These are phyloP conservation scores for Acrocephalus scirpaceus DNA, from an alignment of 2,797 vertebrate genomes.

Conservation along the genomic window DNA sequence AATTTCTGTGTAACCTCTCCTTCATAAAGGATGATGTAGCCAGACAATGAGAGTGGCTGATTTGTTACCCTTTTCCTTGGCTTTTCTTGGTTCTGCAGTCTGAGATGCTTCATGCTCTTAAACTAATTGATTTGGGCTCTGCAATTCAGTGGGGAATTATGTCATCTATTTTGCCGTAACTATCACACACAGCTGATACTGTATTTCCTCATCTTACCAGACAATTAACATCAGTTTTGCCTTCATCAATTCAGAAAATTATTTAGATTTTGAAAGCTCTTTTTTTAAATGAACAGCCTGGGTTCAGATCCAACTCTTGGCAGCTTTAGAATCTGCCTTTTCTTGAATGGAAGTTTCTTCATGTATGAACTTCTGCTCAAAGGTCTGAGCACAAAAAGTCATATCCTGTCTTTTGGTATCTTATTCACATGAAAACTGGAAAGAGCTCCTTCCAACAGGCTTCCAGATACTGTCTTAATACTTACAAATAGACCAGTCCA, in stretches of 20 bases:
- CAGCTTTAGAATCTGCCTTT: not conserved
- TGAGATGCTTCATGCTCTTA: conserved; percentile 34
- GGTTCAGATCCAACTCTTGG: not conserved
- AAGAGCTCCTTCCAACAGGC: not conserved
- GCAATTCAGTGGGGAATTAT: not conserved
- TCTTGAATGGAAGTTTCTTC: not conserved
- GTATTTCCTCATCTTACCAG: not conserved
- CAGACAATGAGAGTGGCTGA: not conserved
- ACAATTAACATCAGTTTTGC: not conserved
- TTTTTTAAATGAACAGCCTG: not conserved
- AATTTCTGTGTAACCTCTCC: not conserved
- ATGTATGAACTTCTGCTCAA: not conserved
- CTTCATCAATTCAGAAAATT: not conserved
- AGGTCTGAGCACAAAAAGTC: not conserved
- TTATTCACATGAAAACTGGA: not conserved
- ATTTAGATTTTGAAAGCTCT: not conserved
- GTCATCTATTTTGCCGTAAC: not conserved
- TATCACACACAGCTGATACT: not conserved
- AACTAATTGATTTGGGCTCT: not conserved
- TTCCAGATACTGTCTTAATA: not conserved
- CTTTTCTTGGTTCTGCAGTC: conserved; percentile 30
- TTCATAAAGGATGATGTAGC: not conserved
- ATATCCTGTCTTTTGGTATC: not conserved
- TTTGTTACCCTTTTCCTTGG: conserved; percentile 5
- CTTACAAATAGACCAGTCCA: not conserved